Evolutionary conservation across 2,888 invertebrate species (phyloP), one percentile per base, ranked within the genome.

Genomic region (Sericinus montela): DNA sequence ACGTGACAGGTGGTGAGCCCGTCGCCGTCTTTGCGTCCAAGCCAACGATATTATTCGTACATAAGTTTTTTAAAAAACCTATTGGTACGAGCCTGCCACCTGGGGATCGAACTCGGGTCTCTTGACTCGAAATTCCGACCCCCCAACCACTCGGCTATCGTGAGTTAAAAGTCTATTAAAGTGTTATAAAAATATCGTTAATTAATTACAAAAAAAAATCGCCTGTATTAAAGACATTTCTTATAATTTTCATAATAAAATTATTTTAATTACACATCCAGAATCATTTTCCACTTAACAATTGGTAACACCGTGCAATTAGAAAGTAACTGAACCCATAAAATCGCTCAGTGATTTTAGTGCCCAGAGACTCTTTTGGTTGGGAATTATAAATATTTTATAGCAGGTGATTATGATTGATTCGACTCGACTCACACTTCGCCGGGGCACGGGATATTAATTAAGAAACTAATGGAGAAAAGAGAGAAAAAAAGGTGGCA

Each of bases 391-490:
- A 79, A 83, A 75, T 60, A 72, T 71, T 75, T 77, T 75, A 69
- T 71, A 75, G 64, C 74, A 64, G 65, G 65, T 75, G 80, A 84
- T 81, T 78, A 84, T 82, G 84, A 86, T 85, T 83, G 85, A 85
- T 86, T 75, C 75, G 65, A 59, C 61, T 54, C 63, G 60, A 58
- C 65, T 64, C 60, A 58, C 65, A 65, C 74, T 72, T 67, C 60
- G 68, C 62, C 53, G 56, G 60, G 58, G 64, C 69, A 58, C 61
- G 71, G 72, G 75, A 72, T 85, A 83, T 85, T 84, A 85, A 86
- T 85, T 86, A 84, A 81, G 76, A 78, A 84, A 82, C 81, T 84
- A 84, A 85, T 84, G 82, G 81, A 67, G 58, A 72, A 72, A 73
- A 72, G 73, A 70, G 71, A 74, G 75, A 79, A 74, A 69, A 66